Evolutionary conservation across 2,797 vertebrate genomes (phyloP).

Genomic region (Melanogrammus aeglefinus): DNA sequence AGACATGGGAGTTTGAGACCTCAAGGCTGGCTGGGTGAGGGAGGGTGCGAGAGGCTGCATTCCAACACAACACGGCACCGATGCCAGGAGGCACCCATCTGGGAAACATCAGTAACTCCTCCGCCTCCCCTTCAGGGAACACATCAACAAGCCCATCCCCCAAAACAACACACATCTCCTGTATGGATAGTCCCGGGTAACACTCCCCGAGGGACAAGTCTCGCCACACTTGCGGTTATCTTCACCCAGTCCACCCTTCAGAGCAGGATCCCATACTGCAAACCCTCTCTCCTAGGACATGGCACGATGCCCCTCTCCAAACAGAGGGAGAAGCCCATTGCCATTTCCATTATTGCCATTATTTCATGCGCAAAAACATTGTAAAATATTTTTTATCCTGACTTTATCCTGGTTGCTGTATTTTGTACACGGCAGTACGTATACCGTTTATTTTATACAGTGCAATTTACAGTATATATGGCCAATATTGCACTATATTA

Average conservation of each 20-base stretch:
- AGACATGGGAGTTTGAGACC: not conserved
- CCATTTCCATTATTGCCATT: not conserved
- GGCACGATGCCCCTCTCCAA: not conserved
- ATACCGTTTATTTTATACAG: not conserved
- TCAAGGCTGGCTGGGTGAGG: not conserved
- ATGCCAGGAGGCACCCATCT: conserved; percentile 63
- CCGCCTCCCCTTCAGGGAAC: conserved; percentile 18
- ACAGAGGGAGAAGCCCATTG: not conserved
- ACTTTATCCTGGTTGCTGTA: too few relatives aligned
- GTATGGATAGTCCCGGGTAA: not conserved
- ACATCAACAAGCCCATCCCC: conserved; percentile 46
- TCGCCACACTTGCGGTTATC: not conserved
- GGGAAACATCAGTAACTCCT: conserved; percentile 55
- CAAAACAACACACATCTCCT: conserved; percentile 4
- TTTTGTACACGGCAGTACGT: too few relatives aligned
- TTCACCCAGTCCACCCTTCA: too few relatives aligned
- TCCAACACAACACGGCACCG: conserved; percentile 52
- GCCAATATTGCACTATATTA: not conserved
- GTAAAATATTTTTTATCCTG: too few relatives aligned
- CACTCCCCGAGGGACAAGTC: not conserved
- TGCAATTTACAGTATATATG: not conserved
- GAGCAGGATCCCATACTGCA: too few relatives aligned
- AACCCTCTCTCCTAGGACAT: not conserved
- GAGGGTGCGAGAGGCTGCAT: conserved; percentile 47
- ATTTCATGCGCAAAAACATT: not conserved